Base-by-base conservation (phyloP, 2,113 vertebrate species). In the Ictalurus punctatus region DNA sequence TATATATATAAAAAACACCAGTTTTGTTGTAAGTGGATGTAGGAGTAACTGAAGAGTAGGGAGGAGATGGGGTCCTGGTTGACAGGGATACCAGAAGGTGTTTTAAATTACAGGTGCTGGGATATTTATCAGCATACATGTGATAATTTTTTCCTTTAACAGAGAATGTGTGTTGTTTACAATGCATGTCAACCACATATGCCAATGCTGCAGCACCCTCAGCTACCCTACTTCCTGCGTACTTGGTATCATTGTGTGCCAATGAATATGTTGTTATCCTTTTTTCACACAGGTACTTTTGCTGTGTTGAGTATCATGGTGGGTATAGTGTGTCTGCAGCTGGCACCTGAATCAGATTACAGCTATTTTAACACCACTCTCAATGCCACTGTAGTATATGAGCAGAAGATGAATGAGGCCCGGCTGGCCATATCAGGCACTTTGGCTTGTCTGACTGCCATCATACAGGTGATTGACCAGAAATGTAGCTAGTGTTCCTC, bases 301-400 rank as follows among this genome's bases (percentile, higher is more conserved):
- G 97, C 97, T 88, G 97, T 98, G 91, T 92, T 99, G 94, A 98
- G 97, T 95, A 97, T 98, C 89, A 98, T 98, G 90, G 97, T 98
- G 90, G 97, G 97, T 91, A 97, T 96, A 44, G 92, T 97, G 90
- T 97, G 97, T 93, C 94, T 97, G 6, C 93, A 95, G 83, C 93
- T 98, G 93, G 97, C 96, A 78, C 97, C 97, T 0, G 96, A 97
- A 89, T 96, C 96, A 0, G 93, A 97, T 86, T 98, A 97, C 92
- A 95, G 92, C 87, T 94, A 97, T 90, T 96, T 96, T 93, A 97
- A 97, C 87, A 90, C 93, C 0, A 95, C 92, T 48, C 94, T 94
- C 83, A 98, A 98, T 0, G 87, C 94, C 78, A 96, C 92, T 34
- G 86, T 92, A 0, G 93, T 97, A 91, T 96, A 98, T 73, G 95